Evolutionary conservation across 1,140 invertebrate genomes (phyloP).

Genomic region (Sminthurides bifidus): DNA sequence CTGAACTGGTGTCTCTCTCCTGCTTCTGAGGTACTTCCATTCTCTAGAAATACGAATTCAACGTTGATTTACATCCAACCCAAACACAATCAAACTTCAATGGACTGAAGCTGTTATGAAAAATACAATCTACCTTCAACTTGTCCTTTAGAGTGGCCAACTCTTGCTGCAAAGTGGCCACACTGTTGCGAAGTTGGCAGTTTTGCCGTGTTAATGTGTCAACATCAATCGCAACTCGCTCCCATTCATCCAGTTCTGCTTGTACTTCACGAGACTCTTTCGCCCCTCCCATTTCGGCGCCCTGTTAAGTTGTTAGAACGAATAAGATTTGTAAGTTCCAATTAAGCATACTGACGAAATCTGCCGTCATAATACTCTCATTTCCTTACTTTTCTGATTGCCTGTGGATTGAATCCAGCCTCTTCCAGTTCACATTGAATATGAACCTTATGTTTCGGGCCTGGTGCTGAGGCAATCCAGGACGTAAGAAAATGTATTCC

Average conservation of each 20-base stretch:
- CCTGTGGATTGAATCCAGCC: slow-evolving; percentile 61
- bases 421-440: slow-evolving; percentile 78
- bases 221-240: slow-evolving; percentile 23
- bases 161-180: slow-evolving; percentile 30
- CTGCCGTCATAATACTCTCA: not conserved
- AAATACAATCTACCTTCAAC: slow-evolving; percentile 21
- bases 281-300: slow-evolving; percentile 26
- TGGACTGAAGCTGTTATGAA: not conserved
- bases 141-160: slow-evolving; percentile 30
- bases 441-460: slow-evolving; percentile 64
- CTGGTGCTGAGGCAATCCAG: slow-evolving; percentile 59
- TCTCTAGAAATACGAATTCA: slow-evolving; percentile 10
- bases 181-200: slow-evolving; percentile 28
- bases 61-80: not conserved
- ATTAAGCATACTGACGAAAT: not conserved
- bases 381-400: slow-evolving; percentile 53
- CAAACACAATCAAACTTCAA: not conserved
- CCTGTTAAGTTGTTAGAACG: slow-evolving; percentile 14
- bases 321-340: not conserved
- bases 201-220: slow-evolving; percentile 30
- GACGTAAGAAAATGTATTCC: slow-evolving; percentile 75
- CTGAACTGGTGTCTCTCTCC: not conserved
- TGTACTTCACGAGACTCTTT: slow-evolving; percentile 27
- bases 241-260: slow-evolving; percentile 26
- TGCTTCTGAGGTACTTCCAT: slow-evolving; percentile 24